Evolutionary conservation across 2,113 vertebrate species (phyloP).

Genomic region (Stegastes partitus): DNA sequence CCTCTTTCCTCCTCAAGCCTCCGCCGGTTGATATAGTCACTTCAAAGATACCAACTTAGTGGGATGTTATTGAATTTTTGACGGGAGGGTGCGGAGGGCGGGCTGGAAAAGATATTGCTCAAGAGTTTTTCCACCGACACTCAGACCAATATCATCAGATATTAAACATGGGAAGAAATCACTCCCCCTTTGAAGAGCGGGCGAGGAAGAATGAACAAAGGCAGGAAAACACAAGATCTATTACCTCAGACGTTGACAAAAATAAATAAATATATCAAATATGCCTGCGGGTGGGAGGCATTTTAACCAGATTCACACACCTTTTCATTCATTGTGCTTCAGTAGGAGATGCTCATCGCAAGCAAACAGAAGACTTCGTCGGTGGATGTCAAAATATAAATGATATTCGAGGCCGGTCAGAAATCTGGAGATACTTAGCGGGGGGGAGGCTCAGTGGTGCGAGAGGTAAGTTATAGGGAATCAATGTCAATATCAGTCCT

Average conservation of each 20-base stretch:
- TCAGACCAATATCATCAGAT: slow-evolving; percentile 82
- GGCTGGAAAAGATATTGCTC: slow-evolving; percentile 81
- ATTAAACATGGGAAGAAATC: slow-evolving; percentile 78
- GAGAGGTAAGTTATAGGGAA: slow-evolving; percentile 56
- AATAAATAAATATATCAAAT: slow-evolving; percentile 25
- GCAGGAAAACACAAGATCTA: slow-evolving; percentile 68
- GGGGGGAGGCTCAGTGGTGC: neutral
- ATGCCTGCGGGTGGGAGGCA: slow-evolving; percentile 10
- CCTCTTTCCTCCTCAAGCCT: slow-evolving; percentile 48
- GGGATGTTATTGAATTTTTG: slow-evolving; percentile 84
- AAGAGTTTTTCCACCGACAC: slow-evolving; percentile 77
- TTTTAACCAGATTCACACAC: slow-evolving; percentile 56
- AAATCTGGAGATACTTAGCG: slow-evolving; percentile 67
- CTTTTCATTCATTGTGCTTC: slow-evolving; percentile 42
- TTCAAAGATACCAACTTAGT: slow-evolving; percentile 79
- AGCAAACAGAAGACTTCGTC: slow-evolving; percentile 35
- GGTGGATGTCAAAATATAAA: slow-evolving; percentile 31
- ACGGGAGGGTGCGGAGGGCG: slow-evolving; percentile 67
- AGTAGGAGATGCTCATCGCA: neutral
- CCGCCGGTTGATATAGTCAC: slow-evolving; percentile 68
- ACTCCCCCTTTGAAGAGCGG: slow-evolving; percentile 62
- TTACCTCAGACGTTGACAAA: slow-evolving; percentile 63
- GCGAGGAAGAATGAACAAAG: slow-evolving; percentile 57
- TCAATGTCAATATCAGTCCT: slow-evolving; percentile 81
- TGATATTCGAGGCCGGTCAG: slow-evolving; percentile 34